Percentiles rank a stretch among this genome's conserved stretches.
Conservation (phyloP, 2,113 vertebrate species). For the Ictalurus punctatus region DNA sequence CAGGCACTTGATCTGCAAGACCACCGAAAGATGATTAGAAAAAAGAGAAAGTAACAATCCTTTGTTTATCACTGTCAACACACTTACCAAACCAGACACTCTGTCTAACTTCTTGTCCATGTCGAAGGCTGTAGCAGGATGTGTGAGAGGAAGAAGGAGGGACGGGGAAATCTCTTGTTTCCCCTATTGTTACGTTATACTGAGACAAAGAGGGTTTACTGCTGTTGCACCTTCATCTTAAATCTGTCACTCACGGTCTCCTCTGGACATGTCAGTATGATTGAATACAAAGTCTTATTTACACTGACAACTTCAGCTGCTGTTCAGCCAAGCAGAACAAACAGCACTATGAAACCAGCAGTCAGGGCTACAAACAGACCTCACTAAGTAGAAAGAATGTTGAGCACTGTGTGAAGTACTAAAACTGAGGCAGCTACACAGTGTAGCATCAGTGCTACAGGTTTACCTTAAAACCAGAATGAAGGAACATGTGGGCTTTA, state of each 20-base stretch:
- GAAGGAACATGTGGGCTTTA: slow-evolving; percentile 18
- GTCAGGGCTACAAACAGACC: slow-evolving; percentile 53
- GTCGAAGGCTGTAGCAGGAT: slow-evolving; percentile 44
- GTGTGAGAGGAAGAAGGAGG: slow-evolving; percentile 31
- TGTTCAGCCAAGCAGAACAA: slow-evolving; percentile 68
- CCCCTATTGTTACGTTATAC: slow-evolving; percentile 43
- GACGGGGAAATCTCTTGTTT: slow-evolving; percentile 35
- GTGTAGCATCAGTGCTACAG: not conserved
- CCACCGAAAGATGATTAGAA: slow-evolving; percentile 66
- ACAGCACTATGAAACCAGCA: slow-evolving; percentile 54
- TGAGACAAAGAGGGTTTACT: slow-evolving; percentile 69
- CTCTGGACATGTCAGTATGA: slow-evolving; percentile 75
- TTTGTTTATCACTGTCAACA: slow-evolving; percentile 80
- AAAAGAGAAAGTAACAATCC: slow-evolving; percentile 69
- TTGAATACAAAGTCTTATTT: slow-evolving; percentile 74
- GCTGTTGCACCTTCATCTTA: slow-evolving; percentile 67
- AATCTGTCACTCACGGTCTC: slow-evolving; percentile 72
- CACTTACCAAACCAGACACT: slow-evolving; percentile 73
- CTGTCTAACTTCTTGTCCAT: slow-evolving; percentile 65
- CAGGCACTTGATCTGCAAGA: slow-evolving; percentile 74
- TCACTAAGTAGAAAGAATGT: slow-evolving; percentile 37
- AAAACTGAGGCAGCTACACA: slow-evolving; percentile 6
- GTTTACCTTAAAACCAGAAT: slow-evolving; percentile 23
- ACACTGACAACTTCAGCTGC: slow-evolving; percentile 71
- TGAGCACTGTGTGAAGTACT: slow-evolving; percentile 23